phyloP scores from a whole-genome alignment of 2,888 invertebrate genomes.

The Plagodis dolabraria region DNA sequence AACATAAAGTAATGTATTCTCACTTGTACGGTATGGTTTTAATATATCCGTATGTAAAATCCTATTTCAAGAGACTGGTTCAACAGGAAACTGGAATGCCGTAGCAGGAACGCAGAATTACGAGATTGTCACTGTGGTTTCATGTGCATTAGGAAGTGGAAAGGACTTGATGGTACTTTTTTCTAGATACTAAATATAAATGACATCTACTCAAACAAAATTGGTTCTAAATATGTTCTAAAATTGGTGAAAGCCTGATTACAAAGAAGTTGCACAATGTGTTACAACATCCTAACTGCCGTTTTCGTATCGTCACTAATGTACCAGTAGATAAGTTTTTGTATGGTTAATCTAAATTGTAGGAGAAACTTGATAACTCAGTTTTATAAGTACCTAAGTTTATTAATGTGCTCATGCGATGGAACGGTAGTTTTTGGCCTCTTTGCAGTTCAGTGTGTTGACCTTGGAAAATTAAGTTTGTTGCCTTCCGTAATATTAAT shows the following conservation, averaged over 20 bases:
- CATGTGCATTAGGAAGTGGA: slow-evolving; percentile 35
- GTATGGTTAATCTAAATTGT: slow-evolving; percentile 7
- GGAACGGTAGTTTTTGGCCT: slow-evolving; percentile 17
- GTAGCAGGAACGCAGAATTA: slow-evolving; percentile 36
- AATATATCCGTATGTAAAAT: too few relatives aligned
- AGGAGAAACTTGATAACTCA: slow-evolving; percentile 12
- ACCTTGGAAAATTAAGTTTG: slow-evolving; percentile 13
- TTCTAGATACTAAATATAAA: slow-evolving; percentile 49
- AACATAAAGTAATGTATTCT: too few relatives aligned
- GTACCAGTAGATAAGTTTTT: neutral
- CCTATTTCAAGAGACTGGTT: slow-evolving; percentile 35
- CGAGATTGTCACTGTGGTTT: neutral
- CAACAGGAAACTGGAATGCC: slow-evolving; percentile 34
- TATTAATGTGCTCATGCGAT: slow-evolving; percentile 11
- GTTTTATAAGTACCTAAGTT: slow-evolving; percentile 10
- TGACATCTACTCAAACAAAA: slow-evolving; percentile 46
- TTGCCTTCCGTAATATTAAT: neutral
- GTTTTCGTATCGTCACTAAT: slow-evolving; percentile 2
- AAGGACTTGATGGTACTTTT: slow-evolving; percentile 37
- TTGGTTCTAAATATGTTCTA: slow-evolving; percentile 47
- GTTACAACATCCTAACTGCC: slow-evolving; percentile 34
- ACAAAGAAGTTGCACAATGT: slow-evolving; percentile 34
- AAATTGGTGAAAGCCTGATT: slow-evolving; percentile 52
- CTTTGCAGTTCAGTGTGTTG: slow-evolving; percentile 15
- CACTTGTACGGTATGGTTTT: too few relatives aligned